Conservation (phyloP, 2,797 vertebrate species). For the Sebastes matsubarae region DNA sequence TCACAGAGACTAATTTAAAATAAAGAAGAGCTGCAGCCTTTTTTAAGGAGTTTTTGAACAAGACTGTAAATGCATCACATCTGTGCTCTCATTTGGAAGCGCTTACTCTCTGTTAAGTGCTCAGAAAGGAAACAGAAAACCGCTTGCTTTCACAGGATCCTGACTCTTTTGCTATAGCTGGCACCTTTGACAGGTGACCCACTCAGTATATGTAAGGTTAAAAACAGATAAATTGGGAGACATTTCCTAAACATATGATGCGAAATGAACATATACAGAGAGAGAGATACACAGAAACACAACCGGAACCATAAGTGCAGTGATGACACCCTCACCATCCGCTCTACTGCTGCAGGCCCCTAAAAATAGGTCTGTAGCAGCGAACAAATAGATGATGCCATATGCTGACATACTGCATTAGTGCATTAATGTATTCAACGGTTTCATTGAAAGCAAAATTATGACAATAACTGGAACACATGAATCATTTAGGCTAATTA, state of each 20-base stretch:
- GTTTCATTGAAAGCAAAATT: constrained; percentile 15
- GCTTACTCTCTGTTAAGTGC: constrained; percentile 1
- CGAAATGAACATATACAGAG: constrained; percentile 7
- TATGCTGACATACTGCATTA: constrained; percentile 38
- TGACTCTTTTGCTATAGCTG: constrained; percentile 21
- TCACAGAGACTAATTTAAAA: constrained; percentile 35
- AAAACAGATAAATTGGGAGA: constrained; percentile 32
- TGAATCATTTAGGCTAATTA: background rate
- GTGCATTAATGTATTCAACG: constrained; percentile 10
- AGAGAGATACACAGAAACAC: background rate
- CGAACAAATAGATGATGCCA: constrained; percentile 48
- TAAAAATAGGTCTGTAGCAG: constrained; percentile 50
- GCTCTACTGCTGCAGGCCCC: constrained; percentile 4
- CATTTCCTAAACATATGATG: constrained; percentile 25
- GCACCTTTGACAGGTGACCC: constrained; percentile 47
- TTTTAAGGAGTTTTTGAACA: constrained; percentile 15
- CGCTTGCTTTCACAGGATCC: constrained; percentile 3
- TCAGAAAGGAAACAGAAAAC: constrained; percentile 29
- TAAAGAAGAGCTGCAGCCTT: background rate
- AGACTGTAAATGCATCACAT: constrained; percentile 29
- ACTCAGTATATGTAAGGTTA: constrained; percentile 41
- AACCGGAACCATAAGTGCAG: constrained; percentile 25
- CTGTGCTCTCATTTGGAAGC: constrained; percentile 17
- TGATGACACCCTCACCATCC: constrained; percentile 16
- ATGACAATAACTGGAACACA: background rate